Percentiles rank a stretch among this genome's conserved stretches.
Evolutionary conservation across 2,888 invertebrate species (phyloP).

Genomic region (Ophion obscuratus): DNA sequence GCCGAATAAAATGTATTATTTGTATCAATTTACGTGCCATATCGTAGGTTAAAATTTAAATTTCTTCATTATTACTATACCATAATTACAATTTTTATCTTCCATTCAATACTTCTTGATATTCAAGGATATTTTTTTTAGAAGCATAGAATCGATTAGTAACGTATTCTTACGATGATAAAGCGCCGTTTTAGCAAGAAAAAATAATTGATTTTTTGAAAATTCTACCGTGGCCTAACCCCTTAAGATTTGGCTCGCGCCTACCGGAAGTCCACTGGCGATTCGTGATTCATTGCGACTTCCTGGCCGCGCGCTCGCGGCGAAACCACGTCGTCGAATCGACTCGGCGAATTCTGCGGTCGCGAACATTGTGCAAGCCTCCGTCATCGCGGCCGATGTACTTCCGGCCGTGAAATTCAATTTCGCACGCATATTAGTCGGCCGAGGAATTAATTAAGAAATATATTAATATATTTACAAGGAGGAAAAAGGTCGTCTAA

Average conservation of each 20-base stretch:
- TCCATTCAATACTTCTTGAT: too few relatives aligned
- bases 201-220: too few relatives aligned
- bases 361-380: background rate
- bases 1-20: too few relatives aligned
- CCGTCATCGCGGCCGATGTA: constrained; percentile 9
- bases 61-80: too few relatives aligned
- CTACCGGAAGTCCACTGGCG: constrained; percentile 34
- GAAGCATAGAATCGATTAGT: too few relatives aligned
- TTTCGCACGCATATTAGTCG: constrained; percentile 4
- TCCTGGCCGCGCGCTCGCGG: constrained; percentile 31
- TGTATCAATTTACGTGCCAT: too few relatives aligned
- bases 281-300: constrained; percentile 39
- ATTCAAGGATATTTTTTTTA: too few relatives aligned
- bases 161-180: too few relatives aligned
- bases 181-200: too few relatives aligned
- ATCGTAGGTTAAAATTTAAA: too few relatives aligned
- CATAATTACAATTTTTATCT: too few relatives aligned
- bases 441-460: background rate
- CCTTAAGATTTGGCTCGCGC: background rate
- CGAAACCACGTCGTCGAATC: constrained; percentile 18
- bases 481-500: constrained; percentile 6
- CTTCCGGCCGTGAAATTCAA: constrained; percentile 22
- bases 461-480: background rate
- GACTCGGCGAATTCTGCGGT: constrained; percentile 10
- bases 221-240: too few relatives aligned